Evolutionary conservation across 1,140 invertebrate species (phyloP), one percentile per base, ranked within the genome.

Genomic region (Euura lappo): DNA sequence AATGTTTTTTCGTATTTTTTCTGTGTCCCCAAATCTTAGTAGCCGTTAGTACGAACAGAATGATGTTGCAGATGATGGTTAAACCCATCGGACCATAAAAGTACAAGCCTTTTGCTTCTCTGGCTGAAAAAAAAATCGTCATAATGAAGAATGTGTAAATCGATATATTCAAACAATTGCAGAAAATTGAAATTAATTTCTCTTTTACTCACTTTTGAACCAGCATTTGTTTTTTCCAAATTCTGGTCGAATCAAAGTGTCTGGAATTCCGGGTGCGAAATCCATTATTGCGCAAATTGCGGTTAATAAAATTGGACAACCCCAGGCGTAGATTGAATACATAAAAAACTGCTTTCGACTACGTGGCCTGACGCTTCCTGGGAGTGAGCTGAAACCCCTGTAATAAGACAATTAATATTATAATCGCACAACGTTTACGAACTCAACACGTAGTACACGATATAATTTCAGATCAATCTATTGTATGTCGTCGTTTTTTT

Each of bases 271-370:
- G 0, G 88, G 88, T 4, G 87, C 83, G 7, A 89, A 79, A 71
- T 92, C 90, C 89, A 92, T 90, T 13, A 89, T 84, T 2, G 90
- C 80, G 45, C 90, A 91, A 11, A 91, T 75, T 4, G 87, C 77
- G 6, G 91, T 86, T n/a, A 92, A 79, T 2, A 91, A 4, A 0
- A 89, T 72, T 0, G 93, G 90, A n/a, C 90, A 84, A 0, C 93
- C 92, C 93, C 93, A 94, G 2, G 93, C 92, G 78, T 94, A 94
- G 0, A 91, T 81, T 0, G 91, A 93, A 79, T 94, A 94, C 70
- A 91, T 77, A 0, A 90, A 78, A 77, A 94, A 94, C 45, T 93
- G 91, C 74, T 89, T 90, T 10, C 77, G 77, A 69, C 90, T 88
- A 4, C 86, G 76, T 71, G 88, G 86, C 45, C 82, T 86, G 3